phyloP scores from a whole-genome alignment of 2,113 vertebrate genomes.

The Ptychochromis oligacanthus region DNA sequence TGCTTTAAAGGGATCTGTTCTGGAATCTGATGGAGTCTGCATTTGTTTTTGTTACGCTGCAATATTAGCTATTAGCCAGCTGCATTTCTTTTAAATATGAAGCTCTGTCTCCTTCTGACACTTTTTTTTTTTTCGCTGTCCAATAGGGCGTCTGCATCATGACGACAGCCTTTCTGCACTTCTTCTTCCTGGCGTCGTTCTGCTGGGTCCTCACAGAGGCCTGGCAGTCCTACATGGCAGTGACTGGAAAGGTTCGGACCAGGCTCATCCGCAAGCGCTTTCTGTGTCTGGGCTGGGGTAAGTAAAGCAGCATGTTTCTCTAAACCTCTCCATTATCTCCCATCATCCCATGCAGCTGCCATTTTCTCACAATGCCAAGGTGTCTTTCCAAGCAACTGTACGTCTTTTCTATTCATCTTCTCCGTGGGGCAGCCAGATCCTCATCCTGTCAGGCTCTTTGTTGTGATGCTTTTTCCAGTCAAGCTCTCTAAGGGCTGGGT shows the following conservation, averaged over 20 bases:
- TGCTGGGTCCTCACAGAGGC: conserved; percentile 99
- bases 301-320: conserved; percentile 63
- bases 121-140: conserved; percentile 49
- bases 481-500: conserved; percentile 48
- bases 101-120: conserved; percentile 25
- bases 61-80: neutral
- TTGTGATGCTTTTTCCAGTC: conserved; percentile 58
- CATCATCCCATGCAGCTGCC: conserved; percentile 35
- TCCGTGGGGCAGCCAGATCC: conserved; percentile 31
- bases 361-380: conserved; percentile 42
- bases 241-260: conserved; percentile 98
- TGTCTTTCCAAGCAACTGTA: conserved; percentile 33
- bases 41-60: neutral
- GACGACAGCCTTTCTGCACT: conserved; percentile 98
- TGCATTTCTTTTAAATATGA: neutral
- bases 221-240: conserved; percentile 99
- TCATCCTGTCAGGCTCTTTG: conserved; percentile 54
- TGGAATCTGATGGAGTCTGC: conserved; percentile 5
- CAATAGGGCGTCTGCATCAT: conserved; percentile 94
- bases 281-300: conserved; percentile 99
- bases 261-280: conserved; percentile 98
- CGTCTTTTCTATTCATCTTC: conserved; percentile 18
- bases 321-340: conserved; percentile 39
- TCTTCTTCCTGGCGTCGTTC: conserved; percentile 99
- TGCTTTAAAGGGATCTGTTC: neutral